Percentiles rank a stretch among this genome's conserved stretches.
These are phyloP conservation scores for Drosophila bifasciata DNA, from an alignment of 1,140 invertebrate species.

Conservation along the genomic window DNA sequence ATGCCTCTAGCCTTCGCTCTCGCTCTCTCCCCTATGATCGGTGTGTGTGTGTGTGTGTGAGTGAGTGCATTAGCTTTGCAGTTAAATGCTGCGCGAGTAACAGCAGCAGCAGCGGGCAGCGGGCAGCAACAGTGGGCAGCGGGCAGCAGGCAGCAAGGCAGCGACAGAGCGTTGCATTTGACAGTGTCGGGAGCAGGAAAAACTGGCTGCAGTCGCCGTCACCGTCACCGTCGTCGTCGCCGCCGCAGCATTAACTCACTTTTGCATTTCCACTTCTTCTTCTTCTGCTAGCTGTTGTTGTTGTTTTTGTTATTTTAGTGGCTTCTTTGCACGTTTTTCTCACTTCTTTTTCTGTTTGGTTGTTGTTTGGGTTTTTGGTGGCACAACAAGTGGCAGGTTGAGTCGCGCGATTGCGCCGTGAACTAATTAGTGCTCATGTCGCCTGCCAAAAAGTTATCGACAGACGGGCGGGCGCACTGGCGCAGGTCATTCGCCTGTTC, in stretches of 20 bases:
- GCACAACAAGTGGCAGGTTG: constrained; percentile 69
- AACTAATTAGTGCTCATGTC: constrained; percentile 81
- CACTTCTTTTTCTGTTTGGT: constrained; percentile 14
- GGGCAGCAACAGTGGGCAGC: constrained; percentile 15
- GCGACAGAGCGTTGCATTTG: constrained; percentile 62
- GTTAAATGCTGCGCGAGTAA: constrained; percentile 69
- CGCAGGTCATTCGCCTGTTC: constrained; percentile 67
- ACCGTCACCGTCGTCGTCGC: no score
- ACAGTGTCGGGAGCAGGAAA: constrained; percentile 77
- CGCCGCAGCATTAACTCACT: constrained; percentile 72
- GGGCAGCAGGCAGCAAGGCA: constrained; percentile 39
- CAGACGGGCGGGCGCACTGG: constrained; percentile 50
- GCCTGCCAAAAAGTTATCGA: constrained; percentile 68
- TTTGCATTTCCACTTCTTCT: constrained; percentile 59
- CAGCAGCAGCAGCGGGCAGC: constrained; percentile 17
- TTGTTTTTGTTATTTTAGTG: constrained; percentile 45
- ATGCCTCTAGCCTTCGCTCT: constrained; percentile 31
- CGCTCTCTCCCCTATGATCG: constrained; percentile 27
- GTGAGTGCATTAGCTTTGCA: constrained; percentile 78
- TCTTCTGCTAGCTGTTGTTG: constrained; percentile 27
- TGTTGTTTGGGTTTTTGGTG: constrained; percentile 21
- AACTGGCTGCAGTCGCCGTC: constrained; percentile 53
- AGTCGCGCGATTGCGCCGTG: constrained; percentile 55
- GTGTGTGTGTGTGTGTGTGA: constrained; percentile 44
- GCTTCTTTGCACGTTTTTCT: constrained; percentile 26